Base-by-base conservation (phyloP, 2,113 vertebrate genomes). In the Thamnaconus septentrionalis region DNA sequence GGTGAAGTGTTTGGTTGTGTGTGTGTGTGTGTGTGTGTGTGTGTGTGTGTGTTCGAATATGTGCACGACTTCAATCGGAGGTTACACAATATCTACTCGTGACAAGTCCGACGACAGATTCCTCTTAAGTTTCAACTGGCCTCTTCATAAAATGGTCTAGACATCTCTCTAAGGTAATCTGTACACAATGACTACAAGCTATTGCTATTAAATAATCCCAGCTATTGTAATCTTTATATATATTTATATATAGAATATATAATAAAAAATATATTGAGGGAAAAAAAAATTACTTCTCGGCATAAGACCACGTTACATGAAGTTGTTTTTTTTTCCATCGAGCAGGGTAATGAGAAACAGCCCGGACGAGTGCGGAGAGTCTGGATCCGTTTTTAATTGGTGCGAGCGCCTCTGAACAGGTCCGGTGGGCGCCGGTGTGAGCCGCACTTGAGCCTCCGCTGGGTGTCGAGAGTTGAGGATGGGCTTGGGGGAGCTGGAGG, bases 141-240 rank as follows among this genome's bases (percentile, higher is more conserved):
- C 94, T 89, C 89, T 91, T 91, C 92, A 89, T 91, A 90, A 90
- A 87, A 89, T 91, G 79, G 81, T 89, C 90, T 87, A 92, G 81
- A 90, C 93, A 91, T 91, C 86, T 92, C 92, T 93, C 93, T 90
- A 76, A 86, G 81, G 84, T 89, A 85, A 90, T 92, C 91, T 92
- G 90, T 93, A 94, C 93, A 95, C 91, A 91, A 91, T 92, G 91
- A 94, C 93, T 94, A 94, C 90, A 88, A 90, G 90, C 94, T 95
- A 96, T 96, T 96, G 94, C 94, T 96, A 95, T 94, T 94, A 94
- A 94, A 94, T 90, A 93, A 91, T 93, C 93, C 94, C 93, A 92
- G 89, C 88, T 87, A 88, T 86, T 87, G 83, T 89, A 89, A 85
- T 90, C 80, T 90, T 82, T 84, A 89, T 90, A 87, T 92, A 50